Evolutionary conservation across 1,140 invertebrate species (phyloP).

Genomic region (Microplitis mediator): DNA sequence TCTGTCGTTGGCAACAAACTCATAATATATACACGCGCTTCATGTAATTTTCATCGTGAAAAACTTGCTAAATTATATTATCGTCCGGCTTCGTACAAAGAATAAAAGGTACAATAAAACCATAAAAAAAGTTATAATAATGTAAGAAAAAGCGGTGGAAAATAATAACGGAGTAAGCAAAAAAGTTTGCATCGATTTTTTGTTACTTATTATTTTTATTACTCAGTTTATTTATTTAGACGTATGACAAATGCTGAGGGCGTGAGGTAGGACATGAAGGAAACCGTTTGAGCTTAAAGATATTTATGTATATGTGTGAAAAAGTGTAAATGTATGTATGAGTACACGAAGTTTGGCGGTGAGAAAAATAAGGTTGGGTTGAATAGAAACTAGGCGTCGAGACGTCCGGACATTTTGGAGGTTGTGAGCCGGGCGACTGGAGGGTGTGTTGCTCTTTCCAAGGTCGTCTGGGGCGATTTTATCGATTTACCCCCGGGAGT

Average conservation of each 20-base stretch:
- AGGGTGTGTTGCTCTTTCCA: slow-evolving; percentile 30
- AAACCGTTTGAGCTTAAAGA: slow-evolving; percentile 21
- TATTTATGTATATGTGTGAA: slow-evolving; percentile 9
- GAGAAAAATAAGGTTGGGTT: neutral
- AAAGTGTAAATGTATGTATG: neutral
- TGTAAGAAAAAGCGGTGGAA: too few species aligned
- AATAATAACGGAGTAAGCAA: too few species aligned
- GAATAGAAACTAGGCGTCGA: slow-evolving; percentile 9
- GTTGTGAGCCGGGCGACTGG: slow-evolving; percentile 36
- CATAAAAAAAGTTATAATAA: too few species aligned
- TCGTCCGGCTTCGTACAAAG: too few species aligned
- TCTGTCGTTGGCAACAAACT: too few species aligned
- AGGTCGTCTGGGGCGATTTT: slow-evolving; percentile 57
- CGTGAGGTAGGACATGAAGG: slow-evolving; percentile 6
- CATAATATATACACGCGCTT: too few species aligned
- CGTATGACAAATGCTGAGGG: neutral
- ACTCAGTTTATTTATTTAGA: neutral
- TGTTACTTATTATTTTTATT: too few species aligned
- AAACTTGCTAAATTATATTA: too few species aligned
- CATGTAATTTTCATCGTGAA: too few species aligned
- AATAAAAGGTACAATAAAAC: too few species aligned
- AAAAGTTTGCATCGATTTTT: too few species aligned
- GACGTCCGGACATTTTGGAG: slow-evolving; percentile 41
- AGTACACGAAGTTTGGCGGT: too few species aligned
- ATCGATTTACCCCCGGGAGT: slow-evolving; percentile 47